phyloP scores from a whole-genome alignment of 2,888 invertebrate genomes.

The Podotricha telesiphe region DNA sequence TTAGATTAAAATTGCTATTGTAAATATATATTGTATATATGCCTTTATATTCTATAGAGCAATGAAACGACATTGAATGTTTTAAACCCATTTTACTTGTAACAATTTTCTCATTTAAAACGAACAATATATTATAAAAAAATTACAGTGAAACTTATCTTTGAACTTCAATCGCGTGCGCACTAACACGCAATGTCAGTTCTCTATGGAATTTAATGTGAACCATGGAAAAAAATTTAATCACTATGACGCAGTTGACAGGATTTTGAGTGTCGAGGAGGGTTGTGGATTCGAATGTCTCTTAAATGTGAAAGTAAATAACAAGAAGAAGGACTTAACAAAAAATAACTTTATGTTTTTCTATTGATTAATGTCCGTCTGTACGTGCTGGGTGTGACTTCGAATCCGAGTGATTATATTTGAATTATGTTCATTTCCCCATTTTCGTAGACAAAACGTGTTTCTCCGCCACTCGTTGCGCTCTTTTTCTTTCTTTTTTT shows the following conservation, averaged over 20 bases:
- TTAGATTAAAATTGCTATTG: not conserved
- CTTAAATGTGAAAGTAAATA: no score
- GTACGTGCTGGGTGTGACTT: no score
- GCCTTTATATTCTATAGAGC: slow-evolving; percentile 5
- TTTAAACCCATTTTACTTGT: slow-evolving; percentile 12
- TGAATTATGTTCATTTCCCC: no score
- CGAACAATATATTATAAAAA: slow-evolving; percentile 10
- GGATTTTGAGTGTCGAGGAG: not conserved
- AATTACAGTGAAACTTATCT: slow-evolving; percentile 29
- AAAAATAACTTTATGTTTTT: no score
- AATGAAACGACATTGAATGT: slow-evolving; percentile 17
- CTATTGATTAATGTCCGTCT: no score
- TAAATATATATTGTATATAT: not conserved
- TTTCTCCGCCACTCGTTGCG: no score
- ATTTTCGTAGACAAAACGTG: no score
- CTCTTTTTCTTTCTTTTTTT: no score
- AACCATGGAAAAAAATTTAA: not conserved
- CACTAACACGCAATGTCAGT: slow-evolving; percentile 28
- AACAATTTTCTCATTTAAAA: slow-evolving; percentile 21
- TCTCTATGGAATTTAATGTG: slow-evolving; percentile 16
- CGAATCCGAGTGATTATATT: no score
- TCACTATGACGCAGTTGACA: not conserved
- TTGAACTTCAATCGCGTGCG: slow-evolving; percentile 32
- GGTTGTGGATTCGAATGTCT: not conserved
- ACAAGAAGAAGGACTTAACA: no score